Percentiles rank a stretch among this genome's conserved stretches.
Evolutionary conservation across 2,888 invertebrate species (phyloP).

Genomic region (Labia minor): DNA sequence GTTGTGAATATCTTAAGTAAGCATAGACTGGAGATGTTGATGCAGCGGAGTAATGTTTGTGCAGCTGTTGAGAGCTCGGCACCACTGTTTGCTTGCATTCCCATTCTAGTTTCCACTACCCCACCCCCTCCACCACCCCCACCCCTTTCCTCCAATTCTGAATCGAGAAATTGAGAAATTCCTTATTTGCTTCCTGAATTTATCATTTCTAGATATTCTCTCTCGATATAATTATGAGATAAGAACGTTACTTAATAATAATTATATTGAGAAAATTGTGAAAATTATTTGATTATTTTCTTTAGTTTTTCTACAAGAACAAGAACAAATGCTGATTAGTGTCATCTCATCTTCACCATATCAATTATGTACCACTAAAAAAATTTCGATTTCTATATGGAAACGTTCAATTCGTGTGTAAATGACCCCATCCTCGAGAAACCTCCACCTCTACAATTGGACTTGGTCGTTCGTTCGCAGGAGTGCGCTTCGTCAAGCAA

Average conservation of each 20-base stretch:
- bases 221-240: too few relatives aligned
- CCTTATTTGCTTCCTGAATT: too few relatives aligned
- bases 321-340: background rate
- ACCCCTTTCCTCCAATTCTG: too few relatives aligned
- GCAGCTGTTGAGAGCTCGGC: background rate
- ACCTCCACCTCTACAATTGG: background rate
- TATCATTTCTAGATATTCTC: too few relatives aligned
- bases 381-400: background rate
- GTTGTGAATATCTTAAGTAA: conserved; percentile 7
- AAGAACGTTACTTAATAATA: too few relatives aligned
- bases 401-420: background rate
- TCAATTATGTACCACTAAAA: background rate
- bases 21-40: background rate
- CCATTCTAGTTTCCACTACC: background rate
- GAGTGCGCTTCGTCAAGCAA: conserved; percentile 5
- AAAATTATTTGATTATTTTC: background rate
- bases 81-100: background rate
- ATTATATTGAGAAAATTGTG: too few relatives aligned
- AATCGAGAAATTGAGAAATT: too few relatives aligned
- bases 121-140: too few relatives aligned
- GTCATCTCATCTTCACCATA: background rate
- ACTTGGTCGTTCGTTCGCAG: background rate
- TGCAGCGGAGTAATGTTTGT: conserved; percentile 1
- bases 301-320: background rate
- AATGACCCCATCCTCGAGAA: background rate